Base-by-base conservation (phyloP, 2,113 vertebrate species). In the Elephantulus edwardii region DNA sequence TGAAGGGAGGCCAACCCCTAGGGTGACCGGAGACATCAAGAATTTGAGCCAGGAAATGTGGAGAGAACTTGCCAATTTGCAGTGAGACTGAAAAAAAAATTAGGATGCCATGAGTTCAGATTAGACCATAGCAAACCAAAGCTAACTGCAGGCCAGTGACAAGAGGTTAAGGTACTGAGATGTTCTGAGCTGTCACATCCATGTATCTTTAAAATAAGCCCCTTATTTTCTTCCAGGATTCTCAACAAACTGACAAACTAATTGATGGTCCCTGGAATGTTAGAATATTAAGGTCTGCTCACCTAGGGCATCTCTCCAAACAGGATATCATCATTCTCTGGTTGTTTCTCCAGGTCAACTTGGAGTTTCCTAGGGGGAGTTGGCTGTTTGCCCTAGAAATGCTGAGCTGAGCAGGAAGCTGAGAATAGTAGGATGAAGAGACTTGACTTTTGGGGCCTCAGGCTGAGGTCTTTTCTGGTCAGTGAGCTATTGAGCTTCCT, bases 201-300 rank as follows among this genome's bases (percentile, higher is more conserved):
- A 35, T 28, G 24, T 66, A 8, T 58, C 20, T 78, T 71, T 78
- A 68, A 95, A 93, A 82, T n/a, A 58, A 33, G 11, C 3, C n/a
- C 54, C 66, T 86, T 30, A 33, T 70, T 91, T 74, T 90, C 44
- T 79, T 89, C 75, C 91, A 56, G 52, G 30, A 17, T 84, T 87
- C 78, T 84, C 62, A 62, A 58, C 24, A 64, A 62, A 70, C 4
- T 50, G 58, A 16, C 44, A 4, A 28, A 44, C 77, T 30, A 84
- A 22, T 14, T 33, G 22, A 86, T 80, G 33, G 6, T 66, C 64
- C 33, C 60, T 50, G 33, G 44, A 75, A 91, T 19, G 66, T 72
- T 38, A 42, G 44, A 78, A 38, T 89, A 78, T 81, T 78, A 87
- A 16, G 20, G 8, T 38, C 19, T 26, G 58, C 2, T 70, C 54